Percentiles rank a stretch among this genome's conserved stretches.
Conservation (phyloP, 2,888 invertebrate genomes). For the Chelonus formosanus region DNA sequence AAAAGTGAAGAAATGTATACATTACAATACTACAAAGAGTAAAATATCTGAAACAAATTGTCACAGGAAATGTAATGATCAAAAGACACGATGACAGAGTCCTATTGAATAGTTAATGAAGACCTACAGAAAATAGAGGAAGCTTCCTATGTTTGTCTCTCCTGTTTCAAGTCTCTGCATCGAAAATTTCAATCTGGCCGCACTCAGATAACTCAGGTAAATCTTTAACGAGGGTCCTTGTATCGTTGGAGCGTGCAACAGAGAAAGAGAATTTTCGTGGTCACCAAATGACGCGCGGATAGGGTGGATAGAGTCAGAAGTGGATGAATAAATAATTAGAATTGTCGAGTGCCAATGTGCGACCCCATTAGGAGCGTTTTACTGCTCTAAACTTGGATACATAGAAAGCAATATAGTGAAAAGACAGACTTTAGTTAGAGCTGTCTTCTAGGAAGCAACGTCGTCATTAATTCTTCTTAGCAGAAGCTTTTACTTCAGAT, state of each 20-base stretch:
- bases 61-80: too few relatives aligned
- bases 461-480: neutral
- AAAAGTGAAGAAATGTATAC: too few relatives aligned
- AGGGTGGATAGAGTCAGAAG: conserved; percentile 28
- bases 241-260: conserved; percentile 36
- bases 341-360: conserved; percentile 52
- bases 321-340: conserved; percentile 60
- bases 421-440: too few relatives aligned
- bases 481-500: neutral
- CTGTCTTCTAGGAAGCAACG: too few relatives aligned
- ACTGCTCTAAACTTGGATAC: conserved; percentile 39
- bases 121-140: too few relatives aligned
- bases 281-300: conserved; percentile 34
- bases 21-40: too few relatives aligned
- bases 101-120: too few relatives aligned
- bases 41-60: conserved; percentile 6
- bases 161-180: conserved; percentile 46
- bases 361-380: conserved; percentile 60
- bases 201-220: conserved; percentile 61
- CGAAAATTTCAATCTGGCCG: conserved; percentile 63
- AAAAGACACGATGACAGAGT: too few relatives aligned
- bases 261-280: conserved; percentile 37
- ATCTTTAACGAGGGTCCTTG: conserved; percentile 61
- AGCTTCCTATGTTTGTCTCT: too few relatives aligned
- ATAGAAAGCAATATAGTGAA: too few relatives aligned